Evolutionary conservation across 2,888 invertebrate genomes (phyloP).

Genomic region (Noctua janthe): DNA sequence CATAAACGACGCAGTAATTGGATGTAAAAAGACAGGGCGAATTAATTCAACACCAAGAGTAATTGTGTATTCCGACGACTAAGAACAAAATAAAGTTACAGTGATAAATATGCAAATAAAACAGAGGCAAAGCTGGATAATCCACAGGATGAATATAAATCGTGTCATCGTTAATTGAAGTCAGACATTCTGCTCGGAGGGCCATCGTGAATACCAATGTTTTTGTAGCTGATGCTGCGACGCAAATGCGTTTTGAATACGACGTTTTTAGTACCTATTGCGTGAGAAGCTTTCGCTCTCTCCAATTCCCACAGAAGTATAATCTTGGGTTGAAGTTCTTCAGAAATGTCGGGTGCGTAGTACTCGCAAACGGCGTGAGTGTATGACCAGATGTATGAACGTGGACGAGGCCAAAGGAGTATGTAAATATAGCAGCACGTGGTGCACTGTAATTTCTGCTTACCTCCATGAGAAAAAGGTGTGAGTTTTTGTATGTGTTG

Average conservation of each 20-base stretch:
- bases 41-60: conserved; percentile 69
- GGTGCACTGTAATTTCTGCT: neutral
- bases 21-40: conserved; percentile 65
- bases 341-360: neutral
- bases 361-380: neutral
- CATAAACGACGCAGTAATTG: conserved; percentile 61
- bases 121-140: conserved; percentile 75
- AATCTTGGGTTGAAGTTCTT: neutral
- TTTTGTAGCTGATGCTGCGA: conserved; percentile 59
- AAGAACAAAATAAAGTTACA: conserved; percentile 73
- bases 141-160: conserved; percentile 82
- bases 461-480: neutral
- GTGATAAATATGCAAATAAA: conserved; percentile 78
- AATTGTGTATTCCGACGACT: conserved; percentile 69
- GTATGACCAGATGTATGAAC: neutral
- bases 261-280: conserved; percentile 19
- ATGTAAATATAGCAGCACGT: neutral
- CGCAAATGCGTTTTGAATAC: conserved; percentile 60
- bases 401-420: neutral
- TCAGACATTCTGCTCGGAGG: conserved; percentile 73
- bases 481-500: neutral
- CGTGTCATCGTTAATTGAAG: conserved; percentile 80
- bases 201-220: conserved; percentile 73
- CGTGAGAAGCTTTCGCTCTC: neutral
- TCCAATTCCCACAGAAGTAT: neutral